A percentile compares a stretch with the other conserved stretches of the same genome.
phyloP scores from a whole-genome alignment of 2,888 invertebrate species.

The Subacronicta megacephala region DNA sequence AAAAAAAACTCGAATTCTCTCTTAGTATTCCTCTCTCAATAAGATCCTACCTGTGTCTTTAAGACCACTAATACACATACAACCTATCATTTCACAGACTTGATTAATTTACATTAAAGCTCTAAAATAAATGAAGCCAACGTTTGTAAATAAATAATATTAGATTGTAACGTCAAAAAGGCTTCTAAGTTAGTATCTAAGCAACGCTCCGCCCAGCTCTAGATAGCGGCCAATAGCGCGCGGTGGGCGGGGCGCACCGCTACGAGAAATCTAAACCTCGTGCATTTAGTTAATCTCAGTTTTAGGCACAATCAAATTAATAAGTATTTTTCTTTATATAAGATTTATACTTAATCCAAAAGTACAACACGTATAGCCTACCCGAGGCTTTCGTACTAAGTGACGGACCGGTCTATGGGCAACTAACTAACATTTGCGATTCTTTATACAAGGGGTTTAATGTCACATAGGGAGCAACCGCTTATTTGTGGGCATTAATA shows the following conservation, averaged over 20 bases:
- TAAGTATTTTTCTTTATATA: constrained; percentile 12
- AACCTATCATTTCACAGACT: not conserved
- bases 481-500: constrained; percentile 87
- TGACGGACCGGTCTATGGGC: constrained; percentile 63
- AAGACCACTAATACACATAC: not conserved
- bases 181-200: constrained; percentile 85
- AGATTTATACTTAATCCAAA: constrained; percentile 8
- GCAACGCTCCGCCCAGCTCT: constrained; percentile 83
- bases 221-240: constrained; percentile 80
- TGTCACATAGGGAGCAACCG: constrained; percentile 78
- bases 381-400: constrained; percentile 24
- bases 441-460: constrained; percentile 75
- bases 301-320: constrained; percentile 35
- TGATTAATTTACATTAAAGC: constrained; percentile 15
- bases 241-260: constrained; percentile 79
- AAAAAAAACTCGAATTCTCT: no score
- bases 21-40: no score
- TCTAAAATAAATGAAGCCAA: constrained; percentile 17
- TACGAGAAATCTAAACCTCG: constrained; percentile 78
- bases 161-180: constrained; percentile 67
- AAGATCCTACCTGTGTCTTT: no score
- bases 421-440: constrained; percentile 65
- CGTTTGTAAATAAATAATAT: constrained; percentile 54
- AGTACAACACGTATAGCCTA: constrained; percentile 9
- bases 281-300: constrained; percentile 55